These are phyloP conservation scores for Drosophila ercepeae DNA, from an alignment of 1,140 invertebrate genomes.

Conservation along the genomic window DNA sequence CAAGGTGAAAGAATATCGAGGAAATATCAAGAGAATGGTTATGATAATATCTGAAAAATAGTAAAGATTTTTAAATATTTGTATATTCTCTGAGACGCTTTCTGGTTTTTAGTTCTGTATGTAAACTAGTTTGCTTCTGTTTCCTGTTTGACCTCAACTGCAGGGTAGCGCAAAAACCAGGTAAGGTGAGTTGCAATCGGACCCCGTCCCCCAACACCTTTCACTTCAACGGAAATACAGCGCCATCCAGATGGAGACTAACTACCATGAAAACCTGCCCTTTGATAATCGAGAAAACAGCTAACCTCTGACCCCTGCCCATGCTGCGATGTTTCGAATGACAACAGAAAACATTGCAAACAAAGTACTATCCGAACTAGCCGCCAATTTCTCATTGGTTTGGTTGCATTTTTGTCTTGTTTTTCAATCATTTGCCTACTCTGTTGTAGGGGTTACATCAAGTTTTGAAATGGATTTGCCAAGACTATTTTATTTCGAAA, in stretches of 20 bases:
- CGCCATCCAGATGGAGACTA: constrained; percentile 31
- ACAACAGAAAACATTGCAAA: constrained; percentile 52
- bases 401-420: constrained; percentile 1
- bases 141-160: constrained; percentile 10
- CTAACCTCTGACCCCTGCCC: constrained; percentile 28
- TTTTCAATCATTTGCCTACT: constrained; percentile 19
- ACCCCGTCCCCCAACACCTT: constrained; percentile 5
- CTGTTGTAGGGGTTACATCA: too few relatives aligned
- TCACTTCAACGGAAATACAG: background rate
- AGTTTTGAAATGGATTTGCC: too few relatives aligned
- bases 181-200: constrained; percentile 11
- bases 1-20: constrained; percentile 26
- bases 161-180: background rate
- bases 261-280: constrained; percentile 29
- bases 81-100: too few relatives aligned
- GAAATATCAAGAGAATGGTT: background rate
- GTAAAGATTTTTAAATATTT: background rate
- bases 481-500: too few relatives aligned
- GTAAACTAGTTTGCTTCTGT: background rate
- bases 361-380: constrained; percentile 36
- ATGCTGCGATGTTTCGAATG: constrained; percentile 41
- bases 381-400: constrained; percentile 18
- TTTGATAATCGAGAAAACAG: constrained; percentile 38
- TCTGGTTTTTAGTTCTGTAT: background rate
- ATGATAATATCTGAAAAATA: background rate